Percentiles rank a stretch among this genome's conserved stretches.
Evolutionary conservation across 1,140 invertebrate species (phyloP).

Genomic region (Lerema accius): DNA sequence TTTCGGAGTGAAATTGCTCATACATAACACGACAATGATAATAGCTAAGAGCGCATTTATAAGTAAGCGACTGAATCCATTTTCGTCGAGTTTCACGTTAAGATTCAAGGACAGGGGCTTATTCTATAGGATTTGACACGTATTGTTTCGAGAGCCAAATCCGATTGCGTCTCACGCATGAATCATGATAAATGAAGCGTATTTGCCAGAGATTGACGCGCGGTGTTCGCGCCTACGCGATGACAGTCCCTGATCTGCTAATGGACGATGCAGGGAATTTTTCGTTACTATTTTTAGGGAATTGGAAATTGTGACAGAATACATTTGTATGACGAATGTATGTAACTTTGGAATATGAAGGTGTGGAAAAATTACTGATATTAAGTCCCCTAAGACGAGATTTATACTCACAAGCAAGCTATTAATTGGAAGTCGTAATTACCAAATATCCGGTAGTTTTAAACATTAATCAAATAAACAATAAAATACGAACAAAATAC

Average conservation of each 20-base stretch:
- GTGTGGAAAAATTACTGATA: no score
- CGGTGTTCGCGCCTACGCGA: slow-evolving; percentile 29
- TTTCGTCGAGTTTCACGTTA: slow-evolving; percentile 13
- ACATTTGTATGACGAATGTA: not conserved
- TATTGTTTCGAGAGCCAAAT: slow-evolving; percentile 36
- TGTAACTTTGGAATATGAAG: not conserved
- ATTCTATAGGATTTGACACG: slow-evolving; percentile 25
- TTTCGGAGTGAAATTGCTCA: not conserved
- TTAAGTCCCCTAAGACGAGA: no score
- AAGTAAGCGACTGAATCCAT: slow-evolving; percentile 10
- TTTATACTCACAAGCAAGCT: no score
- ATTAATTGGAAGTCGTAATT: no score
- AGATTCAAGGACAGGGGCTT: slow-evolving; percentile 23
- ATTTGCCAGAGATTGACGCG: slow-evolving; percentile 28
- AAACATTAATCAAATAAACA: not conserved
- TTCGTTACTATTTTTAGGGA: slow-evolving; percentile 22
- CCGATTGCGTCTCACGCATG: slow-evolving; percentile 34
- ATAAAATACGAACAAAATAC: not conserved
- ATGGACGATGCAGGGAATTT: slow-evolving; percentile 32
- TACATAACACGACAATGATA: slow-evolving; percentile 1
- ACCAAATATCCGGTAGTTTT: not conserved
- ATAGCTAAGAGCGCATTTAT: slow-evolving; percentile 13
- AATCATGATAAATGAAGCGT: slow-evolving; percentile 38
- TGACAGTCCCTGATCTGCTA: slow-evolving; percentile 37
- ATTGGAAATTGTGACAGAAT: slow-evolving; percentile 14